These are phyloP conservation scores for Cebidichthys violaceus DNA, from an alignment of 2,113 vertebrate genomes.

Conservation along the genomic window DNA sequence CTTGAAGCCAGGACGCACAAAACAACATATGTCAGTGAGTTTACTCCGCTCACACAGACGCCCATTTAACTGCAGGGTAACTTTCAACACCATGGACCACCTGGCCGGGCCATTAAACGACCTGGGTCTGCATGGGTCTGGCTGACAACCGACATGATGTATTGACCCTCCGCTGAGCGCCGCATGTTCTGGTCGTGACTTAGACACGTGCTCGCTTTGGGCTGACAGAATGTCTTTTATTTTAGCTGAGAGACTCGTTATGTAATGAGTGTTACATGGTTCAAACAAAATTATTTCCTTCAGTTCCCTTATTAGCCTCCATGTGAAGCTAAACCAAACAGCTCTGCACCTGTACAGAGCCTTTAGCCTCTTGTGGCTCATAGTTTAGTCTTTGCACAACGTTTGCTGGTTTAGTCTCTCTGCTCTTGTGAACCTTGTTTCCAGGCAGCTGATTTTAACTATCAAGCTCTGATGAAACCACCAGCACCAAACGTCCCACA, in stretches of 20 bases:
- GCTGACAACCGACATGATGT: constrained; percentile 57
- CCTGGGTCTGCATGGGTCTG: constrained; percentile 40
- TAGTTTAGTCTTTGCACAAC: neutral
- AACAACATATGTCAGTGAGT: constrained; percentile 46
- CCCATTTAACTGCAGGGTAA: constrained; percentile 31
- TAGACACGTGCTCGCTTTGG: constrained; percentile 28
- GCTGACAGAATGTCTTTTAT: constrained; percentile 46
- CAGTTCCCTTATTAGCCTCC: constrained; percentile 1
- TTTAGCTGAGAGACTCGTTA: constrained; percentile 46
- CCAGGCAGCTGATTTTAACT: neutral
- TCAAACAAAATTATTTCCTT: constrained; percentile 26
- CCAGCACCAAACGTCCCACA: neutral
- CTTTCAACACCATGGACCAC: constrained; percentile 51
- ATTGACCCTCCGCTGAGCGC: constrained; percentile 48
- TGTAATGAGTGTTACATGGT: constrained; percentile 22
- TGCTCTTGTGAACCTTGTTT: neutral
- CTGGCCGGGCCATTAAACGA: constrained; percentile 43
- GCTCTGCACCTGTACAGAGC: neutral
- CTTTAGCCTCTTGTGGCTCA: neutral
- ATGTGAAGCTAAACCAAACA: constrained; percentile 16
- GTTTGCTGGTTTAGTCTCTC: neutral
- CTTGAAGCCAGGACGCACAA: constrained; percentile 28
- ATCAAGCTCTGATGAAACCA: neutral
- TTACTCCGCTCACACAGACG: constrained; percentile 27
- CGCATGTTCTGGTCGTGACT: constrained; percentile 43